Evolutionary conservation across 1,140 invertebrate species (phyloP), one percentile per base, ranked within the genome.

Genomic region (Saxidomus purpurata): DNA sequence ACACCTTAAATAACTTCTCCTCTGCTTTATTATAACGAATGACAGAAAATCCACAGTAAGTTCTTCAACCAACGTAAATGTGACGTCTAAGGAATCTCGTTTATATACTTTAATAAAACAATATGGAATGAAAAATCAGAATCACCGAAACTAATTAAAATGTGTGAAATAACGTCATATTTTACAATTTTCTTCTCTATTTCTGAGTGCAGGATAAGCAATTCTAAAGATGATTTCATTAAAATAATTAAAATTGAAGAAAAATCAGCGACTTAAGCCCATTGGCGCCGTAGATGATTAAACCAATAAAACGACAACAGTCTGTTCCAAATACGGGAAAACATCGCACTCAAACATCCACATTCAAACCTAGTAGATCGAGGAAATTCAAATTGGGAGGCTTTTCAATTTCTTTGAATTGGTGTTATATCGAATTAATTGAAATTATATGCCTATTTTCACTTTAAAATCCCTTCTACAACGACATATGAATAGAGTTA

Each of bases 391-490:
- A 87, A 77, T 77, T 77, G 63, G 71, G 49, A n/a, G 49, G 69
- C 84, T 77, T 55, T 86, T 86, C 28, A 86, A 34, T 36, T 11
- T 74, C 83, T 36, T 77, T 76, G 71, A 71, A 69, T 3, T 43
- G 61, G 38, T 43, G n/a, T 61, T 87, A 25, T 79, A 77, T 49
- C 40, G 71, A 74, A 76, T 87, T 87, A 87, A 87, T 87, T 87
- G 84, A 77, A 87, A 87, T 87, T 87, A 87, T 77, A 87, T 77
- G 84, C 63, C n/a, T 67, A 87, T 87, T 87, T 87, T 87, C 84
- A 87, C 84, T 87, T 87, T 77, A 49, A 76, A 87, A 87, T 87
- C 67, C 61, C n/a, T n/a, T 47, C 63, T 76, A 77, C 84, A 55
- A 55, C 28, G n/a, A 31, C 8, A 11, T 15, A 25, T 87, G 69